Evolutionary conservation across 2,888 invertebrate genomes (phyloP), one percentile per base, ranked within the genome.

Genomic region (Cantharis rustica): DNA sequence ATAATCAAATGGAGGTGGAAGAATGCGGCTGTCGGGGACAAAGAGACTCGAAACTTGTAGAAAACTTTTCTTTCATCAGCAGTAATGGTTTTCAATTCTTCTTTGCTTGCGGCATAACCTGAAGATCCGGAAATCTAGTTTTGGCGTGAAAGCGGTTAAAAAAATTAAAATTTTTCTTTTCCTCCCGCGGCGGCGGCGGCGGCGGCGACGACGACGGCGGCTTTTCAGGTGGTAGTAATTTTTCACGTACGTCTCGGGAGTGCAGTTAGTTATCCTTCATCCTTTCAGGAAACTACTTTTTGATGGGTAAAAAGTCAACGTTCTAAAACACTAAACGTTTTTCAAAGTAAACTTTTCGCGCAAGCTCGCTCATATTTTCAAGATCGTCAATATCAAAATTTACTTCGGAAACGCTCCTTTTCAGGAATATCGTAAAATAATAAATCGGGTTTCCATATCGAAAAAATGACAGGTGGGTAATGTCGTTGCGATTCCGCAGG

Each of bases 41-140:
- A 87, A 87, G 86, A 85, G 84, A 85, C 87, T 86, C 81, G 83
- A 84, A 86, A 87, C 86, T 86, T 86, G 85, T 83, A 84, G 85
- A 83, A 87, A 88, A 88, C 87, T 88, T 88, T 88, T 88, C 88
- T 88, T 88, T 88, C 88, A 88, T 88, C 88, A 87, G 84, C 84
- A 83, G 87, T 88, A 88, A 88, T 88, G 87, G 87, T 87, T 88
- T 87, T 87, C 87, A 86, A 87, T 88, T 88, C 87, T 87, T 86
- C 82, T 81, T 79, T 79, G 82, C 81, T 81, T 81, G 82, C 79
- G 81, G 82, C 81, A 75, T 80, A 78, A 80, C 79, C 74, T 72
- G 76, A 72, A 75, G 76, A 79, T 72, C 76, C 72, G 77, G 79
- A 80, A 79, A 80, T 79, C 79, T 80, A 80, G 78, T 79, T 76